phyloP scores from a whole-genome alignment of 2,888 invertebrate species.

The Platycnemis pennipes region DNA sequence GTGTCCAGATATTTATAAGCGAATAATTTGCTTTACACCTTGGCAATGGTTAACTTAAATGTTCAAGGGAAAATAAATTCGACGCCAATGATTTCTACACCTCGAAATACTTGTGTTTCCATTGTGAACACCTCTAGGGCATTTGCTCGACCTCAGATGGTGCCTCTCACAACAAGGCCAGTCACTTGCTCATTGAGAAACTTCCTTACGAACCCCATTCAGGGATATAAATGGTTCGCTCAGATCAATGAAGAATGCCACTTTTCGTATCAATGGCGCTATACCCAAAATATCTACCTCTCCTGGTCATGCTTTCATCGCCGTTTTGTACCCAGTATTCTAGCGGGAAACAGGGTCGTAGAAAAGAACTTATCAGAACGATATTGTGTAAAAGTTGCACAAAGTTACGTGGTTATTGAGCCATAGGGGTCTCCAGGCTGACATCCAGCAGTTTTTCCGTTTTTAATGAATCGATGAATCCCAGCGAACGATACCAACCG shows the following conservation, averaged over 20 bases:
- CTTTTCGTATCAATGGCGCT: neutral
- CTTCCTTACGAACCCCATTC: neutral
- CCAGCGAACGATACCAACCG: neutral
- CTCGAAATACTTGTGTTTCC: neutral
- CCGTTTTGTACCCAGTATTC: neutral
- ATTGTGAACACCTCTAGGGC: neutral
- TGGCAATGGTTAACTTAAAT: neutral
- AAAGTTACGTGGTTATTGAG: neutral
- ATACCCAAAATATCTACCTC: neutral
- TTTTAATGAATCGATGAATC: neutral
- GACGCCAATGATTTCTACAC: neutral
- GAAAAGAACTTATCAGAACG: neutral
- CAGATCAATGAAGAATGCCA: neutral
- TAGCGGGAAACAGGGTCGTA: neutral
- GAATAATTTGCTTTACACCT: no score
- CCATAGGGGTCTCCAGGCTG: neutral
- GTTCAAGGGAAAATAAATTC: neutral
- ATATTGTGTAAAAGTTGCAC: neutral
- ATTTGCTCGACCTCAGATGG: neutral
- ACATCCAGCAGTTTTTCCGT: neutral
- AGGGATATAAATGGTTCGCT: neutral
- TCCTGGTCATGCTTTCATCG: neutral
- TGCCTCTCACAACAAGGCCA: neutral
- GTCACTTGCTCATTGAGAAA: neutral
- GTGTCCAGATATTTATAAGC: no score